Evolutionary conservation across 1,140 invertebrate species (phyloP).

Genomic region (Mamestra configurata): DNA sequence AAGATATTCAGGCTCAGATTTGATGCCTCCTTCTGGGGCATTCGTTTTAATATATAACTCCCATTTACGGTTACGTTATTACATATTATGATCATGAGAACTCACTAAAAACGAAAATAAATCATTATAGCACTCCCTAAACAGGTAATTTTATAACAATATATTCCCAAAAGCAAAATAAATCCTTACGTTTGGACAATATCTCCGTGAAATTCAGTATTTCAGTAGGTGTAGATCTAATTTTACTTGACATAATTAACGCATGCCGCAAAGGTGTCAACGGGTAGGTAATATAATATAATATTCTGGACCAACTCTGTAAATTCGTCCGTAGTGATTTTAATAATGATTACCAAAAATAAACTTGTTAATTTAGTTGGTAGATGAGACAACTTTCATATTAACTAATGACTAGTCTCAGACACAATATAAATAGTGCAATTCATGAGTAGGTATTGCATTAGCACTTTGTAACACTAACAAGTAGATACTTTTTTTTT

Average conservation of each 20-base stretch:
- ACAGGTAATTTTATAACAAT: neutral
- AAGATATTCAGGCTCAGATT: too few relatives aligned
- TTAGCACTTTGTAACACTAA: too few relatives aligned
- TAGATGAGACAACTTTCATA: neutral
- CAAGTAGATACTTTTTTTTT: too few relatives aligned
- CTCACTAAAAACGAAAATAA: neutral
- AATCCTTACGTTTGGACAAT: neutral
- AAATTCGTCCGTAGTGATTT: neutral
- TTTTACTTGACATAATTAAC: conserved; percentile 40
- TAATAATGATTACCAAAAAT: neutral
- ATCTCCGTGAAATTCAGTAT: neutral
- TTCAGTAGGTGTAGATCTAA: conserved; percentile 10
- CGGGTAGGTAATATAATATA: neutral
- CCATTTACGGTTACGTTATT: neutral
- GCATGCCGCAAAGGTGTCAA: conserved; percentile 21
- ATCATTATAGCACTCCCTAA: neutral
- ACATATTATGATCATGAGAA: neutral
- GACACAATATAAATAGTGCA: too few relatives aligned
- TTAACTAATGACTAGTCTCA: too few relatives aligned
- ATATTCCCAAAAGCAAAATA: conserved; percentile 6
- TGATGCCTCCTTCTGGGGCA: too few relatives aligned
- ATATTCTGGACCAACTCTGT: neutral
- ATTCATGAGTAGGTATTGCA: too few relatives aligned
- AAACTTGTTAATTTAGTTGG: neutral
- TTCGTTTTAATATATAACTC: too few relatives aligned